Evolutionary conservation across 2,888 invertebrate species (phyloP).

Genomic region (Tricholauxania praeusta): DNA sequence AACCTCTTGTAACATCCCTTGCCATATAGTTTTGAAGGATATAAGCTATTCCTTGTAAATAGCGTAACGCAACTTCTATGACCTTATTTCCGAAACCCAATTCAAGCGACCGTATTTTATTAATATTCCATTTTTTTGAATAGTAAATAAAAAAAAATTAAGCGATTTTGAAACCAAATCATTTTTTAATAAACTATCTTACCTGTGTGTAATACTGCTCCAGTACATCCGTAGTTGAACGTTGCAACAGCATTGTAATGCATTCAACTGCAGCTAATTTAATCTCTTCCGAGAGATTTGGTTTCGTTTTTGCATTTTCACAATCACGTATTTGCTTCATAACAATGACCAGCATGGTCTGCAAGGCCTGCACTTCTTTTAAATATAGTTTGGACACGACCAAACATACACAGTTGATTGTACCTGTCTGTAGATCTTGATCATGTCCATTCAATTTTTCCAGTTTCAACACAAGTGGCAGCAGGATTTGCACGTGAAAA

Average conservation of each 20-base stretch:
- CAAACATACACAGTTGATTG: constrained; percentile 58
- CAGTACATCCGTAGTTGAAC: constrained; percentile 68
- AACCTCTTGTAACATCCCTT: too few species aligned
- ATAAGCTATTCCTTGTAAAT: too few species aligned
- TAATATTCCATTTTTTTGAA: too few species aligned
- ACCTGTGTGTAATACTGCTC: constrained; percentile 69
- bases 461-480: constrained; percentile 63
- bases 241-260: constrained; percentile 56
- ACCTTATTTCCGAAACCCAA: too few species aligned
- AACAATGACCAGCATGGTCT: constrained; percentile 59
- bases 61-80: too few species aligned
- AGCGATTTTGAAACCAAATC: too few species aligned
- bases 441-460: constrained; percentile 60
- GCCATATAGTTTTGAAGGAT: too few species aligned
- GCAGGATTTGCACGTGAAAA: constrained; percentile 61
- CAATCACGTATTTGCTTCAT: constrained; percentile 61
- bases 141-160: too few species aligned
- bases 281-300: constrained; percentile 64
- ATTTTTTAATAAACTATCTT: constrained; percentile 38
- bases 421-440: constrained; percentile 60
- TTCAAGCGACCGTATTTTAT: too few species aligned
- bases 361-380: constrained; percentile 58
- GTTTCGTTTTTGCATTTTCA: constrained; percentile 49
- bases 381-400: constrained; percentile 59
- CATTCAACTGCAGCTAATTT: constrained; percentile 62